A percentile compares a stretch with the other conserved stretches of the same genome.
Conservation (phyloP, 2,888 invertebrate species). For the Andrena bicolor region DNA sequence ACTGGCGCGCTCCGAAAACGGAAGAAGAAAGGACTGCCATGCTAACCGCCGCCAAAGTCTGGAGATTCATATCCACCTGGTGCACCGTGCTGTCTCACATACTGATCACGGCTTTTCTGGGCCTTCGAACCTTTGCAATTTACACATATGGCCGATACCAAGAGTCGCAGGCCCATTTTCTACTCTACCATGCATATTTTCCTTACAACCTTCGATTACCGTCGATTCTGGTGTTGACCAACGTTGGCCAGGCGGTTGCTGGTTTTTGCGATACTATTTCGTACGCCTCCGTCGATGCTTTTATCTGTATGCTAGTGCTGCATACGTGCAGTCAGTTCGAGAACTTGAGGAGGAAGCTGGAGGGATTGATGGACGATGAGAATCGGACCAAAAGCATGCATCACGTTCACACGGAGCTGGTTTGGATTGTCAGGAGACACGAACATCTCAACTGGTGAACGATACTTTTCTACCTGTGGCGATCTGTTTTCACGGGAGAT, state of each 20-base stretch:
- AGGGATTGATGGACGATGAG: constrained; percentile 22
- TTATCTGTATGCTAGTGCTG: constrained; percentile 66
- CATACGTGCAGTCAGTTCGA: constrained; percentile 66
- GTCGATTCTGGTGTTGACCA: constrained; percentile 29
- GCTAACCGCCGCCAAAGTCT: constrained; percentile 39
- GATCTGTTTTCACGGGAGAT: neutral
- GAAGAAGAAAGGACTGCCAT: constrained; percentile 33
- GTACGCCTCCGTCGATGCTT: constrained; percentile 63
- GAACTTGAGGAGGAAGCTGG: constrained; percentile 36
- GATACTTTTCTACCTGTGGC: neutral
- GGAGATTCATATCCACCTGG: constrained; percentile 40
- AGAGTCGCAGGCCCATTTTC: neutral
- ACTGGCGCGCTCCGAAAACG: constrained; percentile 31
- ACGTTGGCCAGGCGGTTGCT: constrained; percentile 48
- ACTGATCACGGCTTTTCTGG: constrained; percentile 5
- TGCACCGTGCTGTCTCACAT: constrained; percentile 8
- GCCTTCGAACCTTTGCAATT: constrained; percentile 20
- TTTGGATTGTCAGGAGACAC: constrained; percentile 61
- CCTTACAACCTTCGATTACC: constrained; percentile 49
- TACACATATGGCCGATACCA: neutral
- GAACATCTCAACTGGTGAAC: constrained; percentile 59
- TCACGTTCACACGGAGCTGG: constrained; percentile 37
- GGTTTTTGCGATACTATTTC: constrained; percentile 42
- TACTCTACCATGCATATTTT: constrained; percentile 54
- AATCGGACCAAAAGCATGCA: neutral